Base-by-base conservation (phyloP, 2,113 vertebrate genomes). In the Sceloporus undulatus region DNA sequence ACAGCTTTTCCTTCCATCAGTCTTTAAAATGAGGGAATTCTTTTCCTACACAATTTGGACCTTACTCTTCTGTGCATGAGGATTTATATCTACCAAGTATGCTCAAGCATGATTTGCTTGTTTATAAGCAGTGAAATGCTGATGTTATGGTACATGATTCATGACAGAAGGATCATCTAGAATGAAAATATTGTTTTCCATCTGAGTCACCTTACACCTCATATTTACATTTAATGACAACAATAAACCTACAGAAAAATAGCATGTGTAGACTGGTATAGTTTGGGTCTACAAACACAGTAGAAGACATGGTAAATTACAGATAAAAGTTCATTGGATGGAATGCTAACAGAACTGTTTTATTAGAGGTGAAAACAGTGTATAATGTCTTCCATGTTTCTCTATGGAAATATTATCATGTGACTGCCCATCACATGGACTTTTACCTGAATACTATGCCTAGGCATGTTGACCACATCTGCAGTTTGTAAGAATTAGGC, bases 101-200 rank as follows among this genome's bases (percentile, higher is more conserved):
- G 68, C 75, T 91, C 82, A 95, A 90, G 85, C 70, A 68, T 89
- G 80, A 56, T 76, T 77, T 85, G 74, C 52, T 84, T 90, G 83
- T 89, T 89, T 88, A 56, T 93, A 91, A 83, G 38, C 70, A 91
- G 84, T 85, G 86, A 91, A 95, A 90, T 82, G 82, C 81, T 93
- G 90, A 84, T 91, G 81, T 83, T 93, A 84, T 62, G 92, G 75
- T 85, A 92, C 91, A 93, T 90, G 87, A 84, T 74, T 92, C 29
- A 79, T 75, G 65, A 91, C 48, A 91, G 7, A 91, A 91, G 84
- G 85, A 90, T 34, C 90, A 84, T 75, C 91, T 90, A 74, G 80
- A 92, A 92, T 92, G 19, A 93, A 91, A 94, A 93, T 91, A 75
- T 89, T 88, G 91, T 89, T 90, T 90, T 9, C 76, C 85, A 89